A percentile compares a stretch with the other conserved stretches of the same genome.
Conservation (phyloP, 2,888 invertebrate genomes). For the Napeogenes inachia region DNA sequence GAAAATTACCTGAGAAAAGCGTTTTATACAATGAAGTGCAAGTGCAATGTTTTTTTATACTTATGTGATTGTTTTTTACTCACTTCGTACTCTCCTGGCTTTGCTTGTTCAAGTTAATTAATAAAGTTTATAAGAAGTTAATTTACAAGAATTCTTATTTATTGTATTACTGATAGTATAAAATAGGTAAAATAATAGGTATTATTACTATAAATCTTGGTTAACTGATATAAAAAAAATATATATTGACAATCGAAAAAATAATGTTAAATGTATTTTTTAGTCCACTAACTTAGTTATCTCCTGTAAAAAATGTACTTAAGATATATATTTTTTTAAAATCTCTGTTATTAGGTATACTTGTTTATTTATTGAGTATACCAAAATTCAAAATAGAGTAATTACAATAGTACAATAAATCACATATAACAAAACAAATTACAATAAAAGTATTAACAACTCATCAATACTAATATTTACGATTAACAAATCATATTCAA, state of each 20-base stretch:
- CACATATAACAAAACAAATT: background rate
- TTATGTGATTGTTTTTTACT: no score
- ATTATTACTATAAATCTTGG: background rate
- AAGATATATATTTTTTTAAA: no score
- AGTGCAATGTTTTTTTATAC: no score
- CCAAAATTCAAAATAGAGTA: background rate
- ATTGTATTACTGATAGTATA: background rate
- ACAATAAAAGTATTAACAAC: background rate
- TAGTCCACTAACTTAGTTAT: no score
- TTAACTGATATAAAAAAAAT: background rate
- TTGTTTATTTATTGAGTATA: no score
- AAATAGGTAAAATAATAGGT: no score
- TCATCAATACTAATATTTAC: slow-evolving; percentile 2
- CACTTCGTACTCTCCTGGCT: background rate
- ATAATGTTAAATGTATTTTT: background rate
- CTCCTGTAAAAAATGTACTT: no score
- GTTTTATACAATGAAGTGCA: no score
- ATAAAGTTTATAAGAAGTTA: background rate
- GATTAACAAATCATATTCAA: background rate
- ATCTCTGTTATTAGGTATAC: background rate
- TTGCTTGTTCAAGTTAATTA: background rate
- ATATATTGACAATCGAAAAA: background rate
- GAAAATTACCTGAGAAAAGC: slow-evolving; percentile 19
- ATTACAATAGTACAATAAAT: background rate
- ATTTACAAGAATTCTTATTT: background rate